Conservation (phyloP, 2,113 vertebrate species). For the Corapipo altera region DNA sequence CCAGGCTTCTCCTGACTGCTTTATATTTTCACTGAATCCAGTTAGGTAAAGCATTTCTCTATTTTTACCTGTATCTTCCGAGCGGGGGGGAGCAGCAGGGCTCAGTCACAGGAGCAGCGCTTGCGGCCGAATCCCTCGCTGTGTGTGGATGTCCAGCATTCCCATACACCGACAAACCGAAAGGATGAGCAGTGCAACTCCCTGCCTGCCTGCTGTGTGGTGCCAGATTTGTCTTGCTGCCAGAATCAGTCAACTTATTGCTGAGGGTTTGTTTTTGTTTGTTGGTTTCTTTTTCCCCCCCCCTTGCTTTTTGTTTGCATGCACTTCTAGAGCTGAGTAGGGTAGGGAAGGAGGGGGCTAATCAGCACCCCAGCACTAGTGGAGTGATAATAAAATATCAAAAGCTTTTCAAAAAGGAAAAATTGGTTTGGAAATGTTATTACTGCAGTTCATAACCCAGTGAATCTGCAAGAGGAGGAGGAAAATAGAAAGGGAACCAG, state of each 20-base stretch:
- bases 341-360: neutral
- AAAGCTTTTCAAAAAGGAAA: conserved; percentile 1
- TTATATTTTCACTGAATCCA: neutral
- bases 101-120: neutral
- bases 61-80: conserved; percentile 73
- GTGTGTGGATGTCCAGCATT: conserved; percentile 74
- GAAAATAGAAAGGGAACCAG: neutral
- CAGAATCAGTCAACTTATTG: conserved; percentile 77
- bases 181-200: conserved; percentile 68
- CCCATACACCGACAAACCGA: conserved; percentile 72
- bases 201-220: conserved; percentile 72
- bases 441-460: conserved; percentile 21
- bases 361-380: neutral
- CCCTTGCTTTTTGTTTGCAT: neutral
- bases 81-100: conserved; percentile 15
- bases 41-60: neutral
- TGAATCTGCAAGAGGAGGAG: neutral
- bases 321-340: conserved; percentile 45
- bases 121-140: conserved; percentile 32
- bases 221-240: conserved; percentile 79
- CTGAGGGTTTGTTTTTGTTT: conserved; percentile 43
- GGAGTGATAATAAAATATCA: neutral
- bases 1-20: conserved; percentile 19
- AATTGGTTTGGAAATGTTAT: conserved; percentile 14
- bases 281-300: neutral